These are phyloP conservation scores for Drosophila malerkotliana DNA, from an alignment of 1,140 invertebrate species.

Conservation along the genomic window DNA sequence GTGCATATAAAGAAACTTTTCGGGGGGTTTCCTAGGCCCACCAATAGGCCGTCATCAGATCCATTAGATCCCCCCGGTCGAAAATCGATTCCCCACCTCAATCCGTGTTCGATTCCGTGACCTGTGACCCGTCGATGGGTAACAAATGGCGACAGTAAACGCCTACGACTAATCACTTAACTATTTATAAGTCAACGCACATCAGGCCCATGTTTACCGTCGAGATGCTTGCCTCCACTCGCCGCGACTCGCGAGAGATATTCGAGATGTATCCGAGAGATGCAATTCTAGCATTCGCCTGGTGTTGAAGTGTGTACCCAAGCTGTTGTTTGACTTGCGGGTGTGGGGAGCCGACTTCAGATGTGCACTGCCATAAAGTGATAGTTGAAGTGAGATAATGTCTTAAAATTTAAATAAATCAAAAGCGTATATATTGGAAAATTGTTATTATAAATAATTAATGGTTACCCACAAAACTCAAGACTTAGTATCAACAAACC, in stretches of 20 bases:
- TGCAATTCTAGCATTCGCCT: slow-evolving; percentile 24
- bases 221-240: slow-evolving; percentile 8
- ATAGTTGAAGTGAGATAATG: neutral
- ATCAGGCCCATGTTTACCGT: slow-evolving; percentile 16
- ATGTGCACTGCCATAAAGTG: neutral
- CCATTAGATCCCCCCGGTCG: neutral
- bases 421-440: too few relatives aligned
- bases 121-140: slow-evolving; percentile 25
- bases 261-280: slow-evolving; percentile 24
- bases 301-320: slow-evolving; percentile 19
- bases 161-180: slow-evolving; percentile 49
- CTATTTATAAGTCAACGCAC: slow-evolving; percentile 36
- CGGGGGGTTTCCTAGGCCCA: neutral
- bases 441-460: too few relatives aligned
- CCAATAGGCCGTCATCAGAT: neutral
- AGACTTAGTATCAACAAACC: too few relatives aligned
- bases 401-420: neutral
- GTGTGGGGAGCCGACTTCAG: slow-evolving; percentile 24
- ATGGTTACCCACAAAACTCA: too few relatives aligned
- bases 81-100: neutral
- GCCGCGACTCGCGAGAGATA: slow-evolving; percentile 7
- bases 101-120: slow-evolving; percentile 16
- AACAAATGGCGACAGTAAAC: slow-evolving; percentile 28
- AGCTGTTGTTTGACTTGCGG: slow-evolving; percentile 31
- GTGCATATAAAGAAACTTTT: slow-evolving; percentile 46